Conservation (phyloP, 1,140 invertebrate genomes). For the Cherax quadricarinatus region DNA sequence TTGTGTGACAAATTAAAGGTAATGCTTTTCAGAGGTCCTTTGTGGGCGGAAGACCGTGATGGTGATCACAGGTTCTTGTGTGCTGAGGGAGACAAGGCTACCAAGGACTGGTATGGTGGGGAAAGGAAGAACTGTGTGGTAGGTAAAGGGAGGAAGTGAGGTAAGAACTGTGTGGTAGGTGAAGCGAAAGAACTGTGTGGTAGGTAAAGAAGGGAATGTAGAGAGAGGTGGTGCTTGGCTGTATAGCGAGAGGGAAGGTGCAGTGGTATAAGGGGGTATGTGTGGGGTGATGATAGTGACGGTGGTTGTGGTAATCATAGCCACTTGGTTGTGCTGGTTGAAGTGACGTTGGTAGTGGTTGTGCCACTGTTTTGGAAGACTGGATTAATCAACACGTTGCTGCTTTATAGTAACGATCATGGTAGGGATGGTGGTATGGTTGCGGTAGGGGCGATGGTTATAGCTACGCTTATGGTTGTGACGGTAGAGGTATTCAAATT, state of each 20-base stretch:
- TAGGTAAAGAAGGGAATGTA: background rate
- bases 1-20: constrained; percentile 52
- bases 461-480: background rate
- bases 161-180: background rate
- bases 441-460: too few species aligned
- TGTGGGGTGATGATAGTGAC: background rate
- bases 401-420: too few species aligned
- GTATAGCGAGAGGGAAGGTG: background rate
- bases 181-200: background rate
- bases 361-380: background rate
- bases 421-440: too few species aligned
- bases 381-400: too few species aligned
- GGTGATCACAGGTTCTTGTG: background rate
- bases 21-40: constrained; percentile 39
- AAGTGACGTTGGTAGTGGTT: background rate
- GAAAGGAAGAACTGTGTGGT: background rate
- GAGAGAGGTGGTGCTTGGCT: background rate
- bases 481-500: background rate
- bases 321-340: background rate
- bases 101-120: background rate
- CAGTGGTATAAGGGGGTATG: background rate
- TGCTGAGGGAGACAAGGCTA: background rate
- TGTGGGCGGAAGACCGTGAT: constrained; percentile 21
- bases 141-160: background rate
- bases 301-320: too few species aligned